These are phyloP conservation scores for Hydrolagus colliei DNA, from an alignment of 2,797 vertebrate genomes.

Conservation along the genomic window DNA sequence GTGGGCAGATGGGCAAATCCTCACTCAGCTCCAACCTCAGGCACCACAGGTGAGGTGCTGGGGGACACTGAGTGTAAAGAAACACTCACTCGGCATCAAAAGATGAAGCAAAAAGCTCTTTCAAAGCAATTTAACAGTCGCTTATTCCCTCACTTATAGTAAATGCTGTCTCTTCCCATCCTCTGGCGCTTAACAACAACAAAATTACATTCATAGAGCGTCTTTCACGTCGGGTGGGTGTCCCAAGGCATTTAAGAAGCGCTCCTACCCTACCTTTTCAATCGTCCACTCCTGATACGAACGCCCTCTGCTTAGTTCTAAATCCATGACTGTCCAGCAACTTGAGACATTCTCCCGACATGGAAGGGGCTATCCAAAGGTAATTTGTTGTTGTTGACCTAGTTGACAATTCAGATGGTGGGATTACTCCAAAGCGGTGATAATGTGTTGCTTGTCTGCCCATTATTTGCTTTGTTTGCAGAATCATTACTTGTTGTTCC, in stretches of 20 bases:
- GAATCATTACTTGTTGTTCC: conserved; percentile 24
- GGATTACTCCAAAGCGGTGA: not conserved
- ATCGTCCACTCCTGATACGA: not conserved
- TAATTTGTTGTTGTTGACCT: not conserved
- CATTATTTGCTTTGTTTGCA: not conserved
- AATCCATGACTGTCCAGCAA: not conserved
- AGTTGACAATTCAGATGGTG: not conserved
- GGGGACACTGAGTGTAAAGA: not conserved
- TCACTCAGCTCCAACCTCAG: not conserved
- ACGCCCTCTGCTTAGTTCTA: not conserved
- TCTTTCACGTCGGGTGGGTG: no score
- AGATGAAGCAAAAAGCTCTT: not conserved
- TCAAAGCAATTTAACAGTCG: not conserved
- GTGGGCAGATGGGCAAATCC: not conserved
- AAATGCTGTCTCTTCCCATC: not conserved
- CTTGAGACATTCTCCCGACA: not conserved
- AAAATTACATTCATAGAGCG: no score
- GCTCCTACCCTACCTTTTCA: not conserved
- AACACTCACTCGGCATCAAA: not conserved
- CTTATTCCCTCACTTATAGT: not conserved
- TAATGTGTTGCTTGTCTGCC: not conserved
- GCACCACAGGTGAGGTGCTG: conserved; percentile 1
- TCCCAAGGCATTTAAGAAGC: no score
- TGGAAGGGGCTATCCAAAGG: not conserved
- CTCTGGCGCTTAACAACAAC: not conserved